Evolutionary conservation across 1,140 invertebrate species (phyloP).

Genomic region (Drosophila pseudoananassae): DNA sequence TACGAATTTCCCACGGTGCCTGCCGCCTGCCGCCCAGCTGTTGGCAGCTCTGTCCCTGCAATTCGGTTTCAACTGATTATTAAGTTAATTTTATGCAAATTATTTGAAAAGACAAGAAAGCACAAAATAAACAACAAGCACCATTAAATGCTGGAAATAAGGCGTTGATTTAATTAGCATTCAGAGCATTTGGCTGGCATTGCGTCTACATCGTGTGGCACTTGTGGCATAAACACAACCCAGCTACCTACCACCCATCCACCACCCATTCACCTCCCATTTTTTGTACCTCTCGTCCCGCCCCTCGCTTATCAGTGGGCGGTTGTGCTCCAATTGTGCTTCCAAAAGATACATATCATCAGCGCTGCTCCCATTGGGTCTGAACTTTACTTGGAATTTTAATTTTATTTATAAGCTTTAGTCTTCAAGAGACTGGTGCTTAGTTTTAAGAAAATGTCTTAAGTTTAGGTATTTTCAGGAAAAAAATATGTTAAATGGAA

Average conservation of each 20-base stretch:
- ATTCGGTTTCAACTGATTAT: conserved; percentile 64
- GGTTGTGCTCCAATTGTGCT: conserved; percentile 70
- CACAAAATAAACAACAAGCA: conserved; percentile 19
- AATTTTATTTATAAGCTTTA: background rate
- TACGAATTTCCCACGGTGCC: conserved; percentile 69
- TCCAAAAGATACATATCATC: conserved; percentile 52
- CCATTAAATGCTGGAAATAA: conserved; percentile 42
- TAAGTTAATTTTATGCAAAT: conserved; percentile 79
- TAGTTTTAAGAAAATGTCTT: too few species aligned
- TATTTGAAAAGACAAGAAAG: conserved; percentile 29
- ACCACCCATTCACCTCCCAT: background rate
- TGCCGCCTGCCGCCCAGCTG: background rate
- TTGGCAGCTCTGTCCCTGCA: conserved; percentile 22
- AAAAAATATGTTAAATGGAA: too few species aligned
- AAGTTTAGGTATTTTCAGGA: too few species aligned
- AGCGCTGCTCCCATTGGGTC: conserved; percentile 20
- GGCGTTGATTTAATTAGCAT: conserved; percentile 4
- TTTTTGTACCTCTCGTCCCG: background rate
- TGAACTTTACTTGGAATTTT: conserved; percentile 46
- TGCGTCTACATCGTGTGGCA: conserved; percentile 7
- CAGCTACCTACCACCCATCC: background rate
- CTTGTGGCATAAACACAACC: background rate
- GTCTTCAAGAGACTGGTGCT: background rate
- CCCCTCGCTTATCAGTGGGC: conserved; percentile 23
- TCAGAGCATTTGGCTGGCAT: conserved; percentile 26